Evolutionary conservation across 2,797 vertebrate genomes (phyloP), one percentile per base, ranked within the genome.

Genomic region (Amphiprion clarkii): DNA sequence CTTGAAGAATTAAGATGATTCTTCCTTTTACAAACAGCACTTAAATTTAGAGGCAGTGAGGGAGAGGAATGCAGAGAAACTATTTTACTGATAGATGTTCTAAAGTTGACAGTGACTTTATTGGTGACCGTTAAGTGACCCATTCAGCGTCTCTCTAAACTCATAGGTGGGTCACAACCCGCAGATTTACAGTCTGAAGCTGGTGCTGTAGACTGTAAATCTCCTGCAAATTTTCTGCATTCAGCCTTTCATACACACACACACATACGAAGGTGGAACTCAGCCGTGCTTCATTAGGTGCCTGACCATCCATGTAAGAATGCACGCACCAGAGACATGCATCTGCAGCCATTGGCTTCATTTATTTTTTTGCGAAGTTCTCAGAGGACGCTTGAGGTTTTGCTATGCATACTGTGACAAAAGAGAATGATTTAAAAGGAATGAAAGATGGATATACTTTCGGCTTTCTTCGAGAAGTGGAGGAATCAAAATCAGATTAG

Each of bases 61-160:
- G n/a, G 67, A 49, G 21, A 39, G 14, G 27, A 62, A 53, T 49
- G 23, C 48, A 69, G 16, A 10, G 29, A 51, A 69, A 39, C 42
- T n/a, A 73, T 65, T 73, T 76, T 49, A 67, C 36, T 59, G 71
- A 81, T 55, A 40, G 49, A 67, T 75, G 49, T 44, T 59, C 7
- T 21, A 6, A 17, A 48, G 51, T 17, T 73, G 71, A 78, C 74
- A 61, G 67, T 48, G 44, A 46, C 62, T 74, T 79, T 76, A 72
- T 74, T 62, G 23, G n/a, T 65, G 36, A 60, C 40, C 7, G 0
- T 61, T 76, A 49, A 58, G 64, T 70, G 73, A 71, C 63, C 33
- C 5, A 0, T 67, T 78, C 9, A 23, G 51, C 57, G 44, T 69
- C 56, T 82, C 70, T 49, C 51, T 60, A 74, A 77, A 79, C 59